Evolutionary conservation across 2,113 vertebrate species (phyloP), one percentile per base, ranked within the genome.

Genomic region (Xiphophorus couchianus): DNA sequence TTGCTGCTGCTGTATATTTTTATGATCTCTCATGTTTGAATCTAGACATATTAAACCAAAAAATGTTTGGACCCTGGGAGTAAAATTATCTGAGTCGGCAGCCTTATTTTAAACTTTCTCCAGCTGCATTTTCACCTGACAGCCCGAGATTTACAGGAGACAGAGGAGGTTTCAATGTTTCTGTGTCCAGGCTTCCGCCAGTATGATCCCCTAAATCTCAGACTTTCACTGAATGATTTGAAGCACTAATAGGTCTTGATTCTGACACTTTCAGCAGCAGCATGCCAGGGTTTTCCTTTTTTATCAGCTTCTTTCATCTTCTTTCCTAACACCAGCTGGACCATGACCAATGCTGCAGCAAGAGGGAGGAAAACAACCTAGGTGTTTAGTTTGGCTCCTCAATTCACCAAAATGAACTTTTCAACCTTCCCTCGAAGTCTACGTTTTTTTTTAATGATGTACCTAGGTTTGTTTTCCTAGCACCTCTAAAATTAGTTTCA

Each of bases 361-460:
- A n/a, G 44, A 44, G 25, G 44, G 62, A 66, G 31, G 62, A 74
- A 66, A 74, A 74, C 72, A 74, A 74, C 44, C 72, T 35, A 63
- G 65, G 9, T 66, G 35, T 74, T 74, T 74, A 35, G 44, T 54
- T 74, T 74, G 72, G 62, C 62, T 74, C 44, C 25, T 74, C 29
- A 28, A 10, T 37, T 31, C 72, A 58, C 72, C 62, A 64, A 54
- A 35, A 65, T 74, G 63, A 74, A 54, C 72, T 66, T 51, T 66
- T 74, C 44, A 74, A 74, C 62, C 27, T 58, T 54, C 44, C 30
- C 51, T 30, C 42, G 12, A 27, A 67, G 65, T 44, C n/a, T 28
- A 67, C 10, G 1, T 37, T 37, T 35, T 37, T 66, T 17, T 9
- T n/a, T 35, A 74, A 66, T 66, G 44, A 54, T 66, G 63, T 66